These are phyloP conservation scores for Vicugna pacos DNA, from an alignment of 2,113 vertebrate genomes.

Conservation along the genomic window DNA sequence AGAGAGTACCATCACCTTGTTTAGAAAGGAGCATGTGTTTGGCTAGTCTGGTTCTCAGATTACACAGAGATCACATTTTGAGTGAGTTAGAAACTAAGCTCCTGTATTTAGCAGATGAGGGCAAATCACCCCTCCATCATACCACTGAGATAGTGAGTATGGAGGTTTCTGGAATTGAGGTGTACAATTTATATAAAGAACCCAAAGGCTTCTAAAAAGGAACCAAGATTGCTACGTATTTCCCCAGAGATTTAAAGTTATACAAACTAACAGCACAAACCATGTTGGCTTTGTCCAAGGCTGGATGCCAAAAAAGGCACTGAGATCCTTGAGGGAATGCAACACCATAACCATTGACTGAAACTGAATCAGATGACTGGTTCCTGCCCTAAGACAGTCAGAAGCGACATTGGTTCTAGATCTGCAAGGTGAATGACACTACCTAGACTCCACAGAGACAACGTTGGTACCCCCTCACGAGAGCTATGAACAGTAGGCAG, in stretches of 20 bases:
- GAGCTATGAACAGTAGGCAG: neutral
- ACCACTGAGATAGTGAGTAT: neutral
- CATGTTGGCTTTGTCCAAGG: neutral
- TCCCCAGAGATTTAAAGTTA: neutral
- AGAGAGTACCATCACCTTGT: neutral
- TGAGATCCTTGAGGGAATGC: neutral
- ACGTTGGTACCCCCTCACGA: neutral
- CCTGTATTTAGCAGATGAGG: neutral
- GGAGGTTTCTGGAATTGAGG: neutral
- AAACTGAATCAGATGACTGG: neutral
- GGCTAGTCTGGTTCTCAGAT: neutral
- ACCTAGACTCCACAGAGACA: neutral
- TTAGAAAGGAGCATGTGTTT: neutral
- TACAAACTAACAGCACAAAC: neutral
- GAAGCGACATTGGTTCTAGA: neutral
- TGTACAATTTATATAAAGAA: neutral
- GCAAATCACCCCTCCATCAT: neutral
- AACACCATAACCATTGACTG: neutral
- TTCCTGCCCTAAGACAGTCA: neutral
- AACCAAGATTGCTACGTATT: neutral
- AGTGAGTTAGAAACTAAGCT: neutral
- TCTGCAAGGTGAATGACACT: neutral
- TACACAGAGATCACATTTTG: neutral
- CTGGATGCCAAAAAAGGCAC: neutral
- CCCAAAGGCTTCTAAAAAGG: neutral